Conservation (phyloP, 2,113 vertebrate genomes). For the Daubentonia madagascariensis region DNA sequence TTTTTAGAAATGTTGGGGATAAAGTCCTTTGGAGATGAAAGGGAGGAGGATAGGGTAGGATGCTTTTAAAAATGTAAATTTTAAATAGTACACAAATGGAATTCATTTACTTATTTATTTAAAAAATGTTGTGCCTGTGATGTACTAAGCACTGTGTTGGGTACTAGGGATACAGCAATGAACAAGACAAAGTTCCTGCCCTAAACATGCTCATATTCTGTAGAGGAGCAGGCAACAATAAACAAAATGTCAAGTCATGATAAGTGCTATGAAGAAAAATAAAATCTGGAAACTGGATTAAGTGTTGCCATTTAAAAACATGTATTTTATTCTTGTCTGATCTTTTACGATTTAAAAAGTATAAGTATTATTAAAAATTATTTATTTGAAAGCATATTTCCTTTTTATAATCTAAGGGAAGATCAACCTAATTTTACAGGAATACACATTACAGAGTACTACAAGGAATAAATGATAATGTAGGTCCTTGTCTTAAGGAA, state of each 20-base stretch:
- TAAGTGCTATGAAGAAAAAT: background rate
- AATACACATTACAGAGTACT: background rate
- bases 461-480: background rate
- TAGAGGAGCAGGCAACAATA: background rate
- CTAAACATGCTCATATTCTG: background rate
- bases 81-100: background rate
- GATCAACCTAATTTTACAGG: background rate
- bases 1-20: background rate
- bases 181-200: background rate
- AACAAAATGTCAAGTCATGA: background rate
- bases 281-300: background rate
- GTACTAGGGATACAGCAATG: background rate
- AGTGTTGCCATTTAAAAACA: conserved; percentile 19
- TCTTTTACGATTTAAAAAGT: conserved; percentile 16
- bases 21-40: background rate
- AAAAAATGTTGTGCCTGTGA: background rate
- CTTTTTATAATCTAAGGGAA: conserved; percentile 3
- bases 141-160: background rate
- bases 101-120: conserved; percentile 14
- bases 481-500: background rate
- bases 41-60: background rate
- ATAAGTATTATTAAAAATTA: background rate
- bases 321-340: conserved; percentile 25
- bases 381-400: conserved; percentile 23
- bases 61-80: background rate